These are phyloP conservation scores for Sipha flava DNA, from an alignment of 1,140 invertebrate species.

Conservation along the genomic window DNA sequence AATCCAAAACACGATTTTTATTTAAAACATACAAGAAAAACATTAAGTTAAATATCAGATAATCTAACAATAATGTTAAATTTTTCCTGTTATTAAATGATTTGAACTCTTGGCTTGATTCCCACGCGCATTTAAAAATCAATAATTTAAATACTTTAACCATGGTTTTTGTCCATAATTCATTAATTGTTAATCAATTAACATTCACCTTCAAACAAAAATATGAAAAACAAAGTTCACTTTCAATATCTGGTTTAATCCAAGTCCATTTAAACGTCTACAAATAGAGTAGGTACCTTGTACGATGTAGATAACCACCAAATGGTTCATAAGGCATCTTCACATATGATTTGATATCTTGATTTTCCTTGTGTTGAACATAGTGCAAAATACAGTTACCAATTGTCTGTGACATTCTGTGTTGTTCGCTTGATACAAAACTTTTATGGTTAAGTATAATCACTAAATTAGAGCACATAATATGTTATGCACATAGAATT, in stretches of 20 bases:
- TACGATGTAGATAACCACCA: neutral
- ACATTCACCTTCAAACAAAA: slow-evolving; percentile 27
- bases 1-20: slow-evolving; percentile 1
- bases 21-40: neutral
- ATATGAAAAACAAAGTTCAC: slow-evolving; percentile 18
- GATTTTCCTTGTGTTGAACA: neutral
- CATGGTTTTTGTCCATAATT: neutral
- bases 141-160: neutral
- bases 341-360: slow-evolving; percentile 1
- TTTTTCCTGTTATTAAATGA: neutral
- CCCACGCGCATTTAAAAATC: neutral
- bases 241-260: neutral
- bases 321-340: neutral
- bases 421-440: slow-evolving; percentile 4
- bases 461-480: slow-evolving; percentile 16
- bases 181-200: slow-evolving; percentile 7
- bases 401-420: slow-evolving; percentile 14
- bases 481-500: neutral
- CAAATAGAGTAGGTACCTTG: slow-evolving; percentile 5
- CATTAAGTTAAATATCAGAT: neutral
- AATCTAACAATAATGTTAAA: neutral
- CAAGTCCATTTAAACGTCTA: neutral
- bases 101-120: neutral
- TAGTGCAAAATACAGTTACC: neutral
- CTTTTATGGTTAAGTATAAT: slow-evolving; percentile 16